Conservation (phyloP, 2,797 vertebrate genomes). For the Rhynchonycteris naso region DNA sequence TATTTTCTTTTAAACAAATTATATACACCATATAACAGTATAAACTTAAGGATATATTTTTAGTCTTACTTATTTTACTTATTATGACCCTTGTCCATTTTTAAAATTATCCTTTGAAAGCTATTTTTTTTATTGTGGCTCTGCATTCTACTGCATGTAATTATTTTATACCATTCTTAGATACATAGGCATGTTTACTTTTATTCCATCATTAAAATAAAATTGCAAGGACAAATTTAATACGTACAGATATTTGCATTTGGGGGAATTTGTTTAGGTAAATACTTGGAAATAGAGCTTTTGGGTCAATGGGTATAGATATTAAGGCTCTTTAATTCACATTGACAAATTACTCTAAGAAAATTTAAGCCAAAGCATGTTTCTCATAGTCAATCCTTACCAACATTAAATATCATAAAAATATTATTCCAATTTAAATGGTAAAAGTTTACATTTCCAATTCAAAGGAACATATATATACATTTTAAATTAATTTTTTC, state of each 20-base stretch:
- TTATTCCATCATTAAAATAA: neutral
- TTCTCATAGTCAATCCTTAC: neutral
- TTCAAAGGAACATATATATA: neutral
- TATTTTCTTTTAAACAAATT: neutral
- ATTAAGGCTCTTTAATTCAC: conserved; percentile 41
- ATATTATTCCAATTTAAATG: neutral
- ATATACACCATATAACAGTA: neutral
- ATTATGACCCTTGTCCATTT: neutral
- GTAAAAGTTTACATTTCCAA: conserved; percentile 19
- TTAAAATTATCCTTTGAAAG: conserved; percentile 14
- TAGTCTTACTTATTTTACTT: neutral
- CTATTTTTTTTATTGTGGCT: neutral
- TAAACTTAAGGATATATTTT: neutral
- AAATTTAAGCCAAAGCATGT: neutral
- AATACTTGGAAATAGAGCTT: conserved; percentile 9
- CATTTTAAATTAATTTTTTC: neutral
- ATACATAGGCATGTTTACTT: neutral
- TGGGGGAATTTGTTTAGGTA: neutral
- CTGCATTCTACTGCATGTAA: neutral
- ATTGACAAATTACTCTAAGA: neutral
- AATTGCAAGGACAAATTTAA: neutral
- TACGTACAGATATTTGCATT: neutral
- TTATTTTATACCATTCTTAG: neutral
- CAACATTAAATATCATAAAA: neutral
- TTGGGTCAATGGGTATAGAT: neutral